Evolutionary conservation across 2,888 invertebrate species (phyloP).

Genomic region (Ethmia dodecea): DNA sequence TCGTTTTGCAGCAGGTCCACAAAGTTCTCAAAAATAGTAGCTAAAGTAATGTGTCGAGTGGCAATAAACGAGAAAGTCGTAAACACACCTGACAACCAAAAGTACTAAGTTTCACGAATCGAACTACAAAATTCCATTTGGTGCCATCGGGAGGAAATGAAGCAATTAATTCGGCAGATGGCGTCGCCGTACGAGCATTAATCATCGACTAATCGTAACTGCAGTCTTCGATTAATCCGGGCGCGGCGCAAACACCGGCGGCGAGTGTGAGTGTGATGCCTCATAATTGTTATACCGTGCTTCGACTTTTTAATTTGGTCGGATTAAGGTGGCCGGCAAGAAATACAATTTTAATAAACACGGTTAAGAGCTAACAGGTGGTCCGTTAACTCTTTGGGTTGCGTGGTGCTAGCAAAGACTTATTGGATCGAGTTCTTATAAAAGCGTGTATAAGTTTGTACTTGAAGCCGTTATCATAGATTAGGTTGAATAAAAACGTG

Average conservation of each 20-base stretch:
- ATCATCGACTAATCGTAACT: constrained; percentile 77
- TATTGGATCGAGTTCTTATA: constrained; percentile 2
- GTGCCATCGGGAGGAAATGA: constrained; percentile 74
- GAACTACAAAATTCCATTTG: constrained; percentile 75
- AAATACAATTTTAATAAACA: constrained; percentile 10
- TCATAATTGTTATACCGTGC: constrained; percentile 11
- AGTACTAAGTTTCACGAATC: constrained; percentile 54
- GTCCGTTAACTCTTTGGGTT: constrained; percentile 11
- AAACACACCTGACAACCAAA: constrained; percentile 61
- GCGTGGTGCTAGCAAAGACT: constrained; percentile 2
- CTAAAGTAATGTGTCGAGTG: constrained; percentile 31
- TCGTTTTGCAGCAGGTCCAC: constrained; percentile 4
- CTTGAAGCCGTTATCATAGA: too few relatives aligned
- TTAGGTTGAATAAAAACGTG: too few relatives aligned
- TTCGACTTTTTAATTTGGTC: not conserved
- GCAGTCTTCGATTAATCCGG: constrained; percentile 74
- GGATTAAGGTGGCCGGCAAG: not conserved
- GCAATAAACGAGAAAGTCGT: constrained; percentile 50
- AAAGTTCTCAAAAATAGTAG: not conserved
- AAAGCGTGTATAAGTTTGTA: too few relatives aligned
- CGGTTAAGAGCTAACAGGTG: constrained; percentile 8
- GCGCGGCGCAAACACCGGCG: constrained; percentile 41
- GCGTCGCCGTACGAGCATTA: constrained; percentile 73
- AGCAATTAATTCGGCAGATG: constrained; percentile 77
- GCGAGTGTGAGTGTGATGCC: constrained; percentile 19